Conservation (phyloP, 2,113 vertebrate species). For the Dascyllus trimaculatus region DNA sequence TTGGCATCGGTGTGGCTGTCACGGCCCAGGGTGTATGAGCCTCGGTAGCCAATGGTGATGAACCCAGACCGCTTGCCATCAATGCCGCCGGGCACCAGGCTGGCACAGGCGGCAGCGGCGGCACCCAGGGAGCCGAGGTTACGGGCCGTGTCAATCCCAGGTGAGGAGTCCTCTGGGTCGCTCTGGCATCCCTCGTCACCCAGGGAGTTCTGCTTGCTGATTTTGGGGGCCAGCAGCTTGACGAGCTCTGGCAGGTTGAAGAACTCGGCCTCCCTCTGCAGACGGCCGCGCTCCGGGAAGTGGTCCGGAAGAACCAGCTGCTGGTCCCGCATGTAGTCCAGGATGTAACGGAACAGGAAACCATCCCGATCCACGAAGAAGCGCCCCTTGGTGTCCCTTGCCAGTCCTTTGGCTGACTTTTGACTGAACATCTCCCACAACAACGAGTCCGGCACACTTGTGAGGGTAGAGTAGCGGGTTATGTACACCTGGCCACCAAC, state of each 20-base stretch:
- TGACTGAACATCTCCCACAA: conserved; percentile 94
- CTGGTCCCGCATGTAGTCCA: conserved; percentile 95
- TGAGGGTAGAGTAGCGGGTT: conserved; percentile 92
- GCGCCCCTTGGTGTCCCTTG: conserved; percentile 93
- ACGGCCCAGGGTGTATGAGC: conserved; percentile 93
- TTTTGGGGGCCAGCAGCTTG: conserved; percentile 88
- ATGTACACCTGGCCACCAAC: conserved; percentile 97
- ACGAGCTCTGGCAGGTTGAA: conserved; percentile 92
- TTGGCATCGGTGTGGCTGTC: conserved; percentile 95
- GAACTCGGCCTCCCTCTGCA: conserved; percentile 94
- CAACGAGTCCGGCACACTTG: conserved; percentile 91
- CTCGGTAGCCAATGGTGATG: conserved; percentile 94
- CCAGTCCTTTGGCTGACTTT: conserved; percentile 86
- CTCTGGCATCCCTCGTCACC: conserved; percentile 91
- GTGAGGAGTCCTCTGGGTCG: conserved; percentile 91
- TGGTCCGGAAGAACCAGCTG: conserved; percentile 94
- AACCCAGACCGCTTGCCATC: conserved; percentile 89
- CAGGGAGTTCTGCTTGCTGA: conserved; percentile 92
- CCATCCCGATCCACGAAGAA: conserved; percentile 95
- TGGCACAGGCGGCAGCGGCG: conserved; percentile 55
- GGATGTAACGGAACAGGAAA: conserved; percentile 94
- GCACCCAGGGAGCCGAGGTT: conserved; percentile 78
- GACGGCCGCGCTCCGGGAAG: conserved; percentile 91
- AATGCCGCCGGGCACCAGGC: conserved; percentile 52
- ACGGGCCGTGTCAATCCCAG: conserved; percentile 78